These are phyloP conservation scores for Sitta europaea DNA, from an alignment of 2,113 vertebrate genomes.

Conservation along the genomic window DNA sequence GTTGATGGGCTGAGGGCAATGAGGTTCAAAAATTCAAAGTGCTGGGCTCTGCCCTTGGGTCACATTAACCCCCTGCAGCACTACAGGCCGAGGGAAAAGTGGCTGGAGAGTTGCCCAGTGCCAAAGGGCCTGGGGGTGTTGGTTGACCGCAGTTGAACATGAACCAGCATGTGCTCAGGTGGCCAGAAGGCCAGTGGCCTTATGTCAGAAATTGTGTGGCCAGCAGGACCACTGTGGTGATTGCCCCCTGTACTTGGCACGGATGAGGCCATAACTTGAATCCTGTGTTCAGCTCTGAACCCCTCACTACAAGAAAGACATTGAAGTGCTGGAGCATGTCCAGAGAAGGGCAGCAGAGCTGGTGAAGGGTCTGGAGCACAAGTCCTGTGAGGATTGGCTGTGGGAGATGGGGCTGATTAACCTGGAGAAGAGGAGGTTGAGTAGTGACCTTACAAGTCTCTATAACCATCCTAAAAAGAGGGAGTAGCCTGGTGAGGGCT, in stretches of 20 bases:
- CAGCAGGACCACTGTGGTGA: neutral
- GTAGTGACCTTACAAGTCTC: neutral
- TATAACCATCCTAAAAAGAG: neutral
- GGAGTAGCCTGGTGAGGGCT: neutral
- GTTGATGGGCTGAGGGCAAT: neutral
- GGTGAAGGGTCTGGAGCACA: neutral
- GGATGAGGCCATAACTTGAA: neutral
- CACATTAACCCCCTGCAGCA: neutral
- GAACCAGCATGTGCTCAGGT: neutral
- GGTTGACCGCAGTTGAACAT: neutral
- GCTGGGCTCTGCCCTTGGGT: neutral
- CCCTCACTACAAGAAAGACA: neutral
- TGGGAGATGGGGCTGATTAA: neutral
- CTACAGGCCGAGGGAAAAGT: neutral
- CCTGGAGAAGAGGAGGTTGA: neutral
- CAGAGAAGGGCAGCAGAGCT: neutral
- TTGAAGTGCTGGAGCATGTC: neutral
- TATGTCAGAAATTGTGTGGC: neutral
- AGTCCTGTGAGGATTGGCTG: neutral
- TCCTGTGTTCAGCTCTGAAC: too few species aligned
- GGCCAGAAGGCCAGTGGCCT: neutral
- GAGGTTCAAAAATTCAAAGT: neutral
- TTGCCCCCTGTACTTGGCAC: neutral
- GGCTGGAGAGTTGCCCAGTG: neutral
- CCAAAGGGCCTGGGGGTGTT: neutral